These are phyloP conservation scores for Tyria jacobaeae DNA, from an alignment of 2,888 invertebrate species.

Conservation along the genomic window DNA sequence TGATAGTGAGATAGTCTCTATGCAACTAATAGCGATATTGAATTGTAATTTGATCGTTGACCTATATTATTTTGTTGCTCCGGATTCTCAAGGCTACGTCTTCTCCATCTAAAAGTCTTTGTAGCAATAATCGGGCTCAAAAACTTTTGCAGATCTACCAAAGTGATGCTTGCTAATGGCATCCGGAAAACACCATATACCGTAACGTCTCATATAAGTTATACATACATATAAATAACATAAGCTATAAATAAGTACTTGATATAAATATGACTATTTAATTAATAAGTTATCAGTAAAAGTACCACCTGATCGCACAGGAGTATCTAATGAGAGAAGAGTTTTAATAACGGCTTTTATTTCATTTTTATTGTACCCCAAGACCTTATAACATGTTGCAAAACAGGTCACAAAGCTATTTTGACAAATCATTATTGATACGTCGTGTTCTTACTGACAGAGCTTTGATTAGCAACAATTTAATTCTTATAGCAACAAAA, in stretches of 20 bases:
- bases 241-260: too few species aligned
- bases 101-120: neutral
- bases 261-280: too few species aligned
- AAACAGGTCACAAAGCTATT: constrained; percentile 49
- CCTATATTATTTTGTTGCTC: too few species aligned
- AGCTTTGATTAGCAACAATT: constrained; percentile 26
- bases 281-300: too few species aligned
- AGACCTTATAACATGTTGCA: constrained; percentile 34
- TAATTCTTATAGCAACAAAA: neutral
- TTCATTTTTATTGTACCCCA: constrained; percentile 28
- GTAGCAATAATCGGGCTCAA: neutral
- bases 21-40: neutral
- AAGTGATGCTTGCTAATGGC: too few species aligned
- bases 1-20: neutral
- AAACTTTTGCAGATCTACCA: too few species aligned
- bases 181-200: too few species aligned
- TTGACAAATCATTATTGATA: constrained; percentile 77
- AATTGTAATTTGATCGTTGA: neutral
- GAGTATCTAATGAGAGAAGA: neutral
- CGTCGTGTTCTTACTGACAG: constrained; percentile 58
- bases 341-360: neutral
- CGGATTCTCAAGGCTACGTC: too few species aligned
- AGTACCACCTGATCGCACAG: too few species aligned
- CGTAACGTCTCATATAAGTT: too few species aligned
- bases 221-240: too few species aligned